Evolutionary conservation across 2,888 invertebrate species (phyloP).

Genomic region (Xestobium rufovillosum): DNA sequence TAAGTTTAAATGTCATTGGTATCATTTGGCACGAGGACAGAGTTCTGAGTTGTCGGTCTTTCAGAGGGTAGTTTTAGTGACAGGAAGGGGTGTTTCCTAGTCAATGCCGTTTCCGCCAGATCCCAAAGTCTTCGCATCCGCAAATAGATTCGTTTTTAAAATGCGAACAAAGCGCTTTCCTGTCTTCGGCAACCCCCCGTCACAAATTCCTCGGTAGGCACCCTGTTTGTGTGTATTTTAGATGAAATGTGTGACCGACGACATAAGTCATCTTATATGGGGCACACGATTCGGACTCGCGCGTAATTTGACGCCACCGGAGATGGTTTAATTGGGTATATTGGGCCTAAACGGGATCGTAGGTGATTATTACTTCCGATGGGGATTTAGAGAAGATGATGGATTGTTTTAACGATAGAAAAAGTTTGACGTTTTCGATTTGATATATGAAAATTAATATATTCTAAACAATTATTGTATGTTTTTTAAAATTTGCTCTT

Average conservation of each 20-base stretch:
- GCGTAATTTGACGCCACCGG: slow-evolving; percentile 5
- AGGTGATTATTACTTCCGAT: too few species aligned
- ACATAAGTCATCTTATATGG: neutral
- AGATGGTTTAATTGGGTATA: slow-evolving; percentile 7
- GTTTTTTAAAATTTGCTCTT: too few species aligned
- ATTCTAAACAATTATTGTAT: too few species aligned
- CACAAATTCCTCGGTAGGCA: neutral
- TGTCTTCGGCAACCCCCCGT: slow-evolving; percentile 2
- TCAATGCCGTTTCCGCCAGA: slow-evolving; percentile 31
- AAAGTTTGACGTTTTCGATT: too few species aligned
- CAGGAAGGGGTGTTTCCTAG: slow-evolving; percentile 37
- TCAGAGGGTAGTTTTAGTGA: slow-evolving; percentile 24
- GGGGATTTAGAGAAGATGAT: too few species aligned
- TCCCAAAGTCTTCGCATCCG: slow-evolving; percentile 28
- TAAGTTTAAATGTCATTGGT: too few species aligned
- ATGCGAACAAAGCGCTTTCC: slow-evolving; percentile 1
- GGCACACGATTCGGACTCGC: neutral
- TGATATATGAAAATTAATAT: too few species aligned
- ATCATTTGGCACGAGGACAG: too few species aligned
- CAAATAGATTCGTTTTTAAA: slow-evolving; percentile 24
- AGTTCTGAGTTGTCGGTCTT: slow-evolving; percentile 9
- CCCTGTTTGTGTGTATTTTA: too few species aligned
- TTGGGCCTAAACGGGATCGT: too few species aligned
- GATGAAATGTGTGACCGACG: too few species aligned
- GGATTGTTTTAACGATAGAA: too few species aligned